Evolutionary conservation across 2,797 vertebrate genomes (phyloP).

Genomic region (Kryptolebias ocellatus): DNA sequence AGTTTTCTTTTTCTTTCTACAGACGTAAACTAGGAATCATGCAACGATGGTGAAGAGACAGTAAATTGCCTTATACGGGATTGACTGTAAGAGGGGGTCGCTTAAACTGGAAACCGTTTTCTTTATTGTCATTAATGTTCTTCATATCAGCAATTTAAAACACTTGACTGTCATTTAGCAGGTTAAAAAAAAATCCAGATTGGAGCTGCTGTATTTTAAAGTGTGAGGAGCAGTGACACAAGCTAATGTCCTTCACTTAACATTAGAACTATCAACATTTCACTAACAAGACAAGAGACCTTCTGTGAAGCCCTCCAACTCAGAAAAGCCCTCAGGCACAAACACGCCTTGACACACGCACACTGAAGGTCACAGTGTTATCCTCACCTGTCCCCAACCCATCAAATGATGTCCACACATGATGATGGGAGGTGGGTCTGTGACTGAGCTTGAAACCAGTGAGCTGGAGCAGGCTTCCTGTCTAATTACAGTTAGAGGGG

Average conservation of each 20-base stretch:
- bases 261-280: constrained; percentile 67
- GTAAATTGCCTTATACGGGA: constrained; percentile 17
- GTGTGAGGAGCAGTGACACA: constrained; percentile 9
- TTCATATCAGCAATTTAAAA: constrained; percentile 45
- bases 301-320: constrained; percentile 53
- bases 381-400: constrained; percentile 78
- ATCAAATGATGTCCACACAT: constrained; percentile 75
- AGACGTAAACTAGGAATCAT: constrained; percentile 54
- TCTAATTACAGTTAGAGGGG: constrained; percentile 67
- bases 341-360: constrained; percentile 28
- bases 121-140: constrained; percentile 39
- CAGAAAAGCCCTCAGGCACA: constrained; percentile 31
- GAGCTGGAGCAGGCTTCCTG: constrained; percentile 55
- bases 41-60: constrained; percentile 67
- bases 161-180: constrained; percentile 37
- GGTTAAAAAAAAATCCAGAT: constrained; percentile 30
- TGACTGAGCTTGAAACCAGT: constrained; percentile 49
- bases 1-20: constrained; percentile 68
- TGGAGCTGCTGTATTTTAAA: constrained; percentile 14
- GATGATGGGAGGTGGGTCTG: constrained; percentile 52
- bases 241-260: constrained; percentile 61
- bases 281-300: constrained; percentile 70
- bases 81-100: constrained; percentile 1
- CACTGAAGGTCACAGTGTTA: constrained; percentile 70
- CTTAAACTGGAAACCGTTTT: constrained; percentile 37